Conservation (phyloP, 2,888 invertebrate species). For the Trisateles emortualis region DNA sequence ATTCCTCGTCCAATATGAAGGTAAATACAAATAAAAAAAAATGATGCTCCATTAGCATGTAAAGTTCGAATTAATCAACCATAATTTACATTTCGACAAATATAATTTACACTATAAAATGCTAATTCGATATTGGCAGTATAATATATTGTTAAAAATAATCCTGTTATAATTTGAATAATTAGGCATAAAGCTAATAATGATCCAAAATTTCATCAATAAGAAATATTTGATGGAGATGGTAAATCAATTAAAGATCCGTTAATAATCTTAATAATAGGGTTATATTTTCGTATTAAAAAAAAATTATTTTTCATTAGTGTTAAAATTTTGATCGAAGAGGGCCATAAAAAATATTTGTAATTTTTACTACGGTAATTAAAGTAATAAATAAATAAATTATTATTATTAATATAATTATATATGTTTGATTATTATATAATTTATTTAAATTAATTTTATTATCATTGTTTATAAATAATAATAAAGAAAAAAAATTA, state of each 20-base stretch:
- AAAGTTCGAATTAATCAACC: constrained; percentile 89
- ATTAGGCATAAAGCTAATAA: constrained; percentile 88
- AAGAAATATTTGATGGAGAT: constrained; percentile 87
- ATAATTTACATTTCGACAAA: constrained; percentile 90
- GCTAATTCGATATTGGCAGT: constrained; percentile 88
- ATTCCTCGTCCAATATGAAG: constrained; percentile 89
- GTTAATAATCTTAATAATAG: constrained; percentile 87
- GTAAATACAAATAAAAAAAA: constrained; percentile 91
- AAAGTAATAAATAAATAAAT: constrained; percentile 88
- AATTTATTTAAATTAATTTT: constrained; percentile 82
- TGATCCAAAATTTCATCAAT: constrained; percentile 91
- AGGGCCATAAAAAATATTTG: constrained; percentile 84
- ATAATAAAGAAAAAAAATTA: constrained; percentile 42
- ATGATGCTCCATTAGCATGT: constrained; percentile 91
- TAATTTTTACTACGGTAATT: constrained; percentile 87
- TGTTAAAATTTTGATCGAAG: constrained; percentile 74
- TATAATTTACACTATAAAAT: constrained; percentile 89
- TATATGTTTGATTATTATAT: constrained; percentile 82
- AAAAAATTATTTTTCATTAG: constrained; percentile 67
- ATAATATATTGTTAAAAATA: constrained; percentile 91
- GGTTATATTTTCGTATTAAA: constrained; percentile 76
- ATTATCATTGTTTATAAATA: constrained; percentile 71
- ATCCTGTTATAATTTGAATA: constrained; percentile 89
- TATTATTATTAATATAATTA: constrained; percentile 84
- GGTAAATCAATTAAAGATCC: constrained; percentile 87